Conservation (phyloP, 2,888 invertebrate species). For the Aleiodes alternator region DNA sequence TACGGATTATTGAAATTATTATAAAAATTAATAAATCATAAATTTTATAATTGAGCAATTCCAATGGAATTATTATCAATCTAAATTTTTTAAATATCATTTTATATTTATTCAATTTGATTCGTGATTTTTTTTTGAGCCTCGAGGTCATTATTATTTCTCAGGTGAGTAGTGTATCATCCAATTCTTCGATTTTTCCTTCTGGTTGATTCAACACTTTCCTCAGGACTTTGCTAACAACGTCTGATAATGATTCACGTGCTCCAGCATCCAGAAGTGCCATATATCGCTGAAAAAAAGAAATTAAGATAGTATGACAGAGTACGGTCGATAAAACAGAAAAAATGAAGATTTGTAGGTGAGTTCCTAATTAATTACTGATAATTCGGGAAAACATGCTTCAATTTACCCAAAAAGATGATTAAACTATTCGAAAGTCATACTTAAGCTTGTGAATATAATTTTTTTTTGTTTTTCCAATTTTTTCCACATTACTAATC, state of each 20-base stretch:
- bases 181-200: conserved; percentile 93
- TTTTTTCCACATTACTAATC: no score
- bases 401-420: no score
- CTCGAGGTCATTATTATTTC: conserved; percentile 65
- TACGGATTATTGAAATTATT: background rate
- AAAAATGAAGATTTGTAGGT: no score
- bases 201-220: conserved; percentile 86
- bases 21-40: conserved; percentile 8
- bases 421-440: no score
- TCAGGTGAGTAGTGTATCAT: conserved; percentile 93
- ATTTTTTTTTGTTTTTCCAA: no score
- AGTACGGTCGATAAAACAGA: background rate
- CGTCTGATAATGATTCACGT: conserved; percentile 91
- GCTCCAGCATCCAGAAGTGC: conserved; percentile 90
- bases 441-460: no score
- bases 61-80: conserved; percentile 24
- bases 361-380: no score
- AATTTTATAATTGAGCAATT: conserved; percentile 27
- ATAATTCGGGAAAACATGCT: no score
- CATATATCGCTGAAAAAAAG: conserved; percentile 81
- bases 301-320: background rate
- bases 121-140: conserved; percentile 46
- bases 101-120: conserved; percentile 18
- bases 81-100: background rate
- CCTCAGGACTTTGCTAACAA: conserved; percentile 90